Evolutionary conservation across 2,888 invertebrate genomes (phyloP).

Genomic region (Trichacis sp.): DNA sequence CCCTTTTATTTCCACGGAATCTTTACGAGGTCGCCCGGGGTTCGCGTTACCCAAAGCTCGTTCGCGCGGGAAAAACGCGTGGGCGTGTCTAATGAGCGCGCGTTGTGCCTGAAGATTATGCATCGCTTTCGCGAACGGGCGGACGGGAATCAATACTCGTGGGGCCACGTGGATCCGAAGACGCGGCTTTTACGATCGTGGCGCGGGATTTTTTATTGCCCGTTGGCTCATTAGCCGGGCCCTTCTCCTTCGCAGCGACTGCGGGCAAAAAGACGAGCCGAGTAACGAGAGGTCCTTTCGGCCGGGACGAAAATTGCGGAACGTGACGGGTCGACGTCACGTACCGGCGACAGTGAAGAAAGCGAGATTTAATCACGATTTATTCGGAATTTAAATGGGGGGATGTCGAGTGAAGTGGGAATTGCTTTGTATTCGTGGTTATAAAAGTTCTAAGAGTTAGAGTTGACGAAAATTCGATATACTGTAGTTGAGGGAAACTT

Average conservation of each 20-base stretch:
- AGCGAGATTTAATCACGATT: conserved; percentile 16
- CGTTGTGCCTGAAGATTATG: conserved; percentile 16
- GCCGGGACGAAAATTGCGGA: conserved; percentile 20
- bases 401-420: no score
- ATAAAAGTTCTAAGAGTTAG: no score
- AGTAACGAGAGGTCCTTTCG: conserved; percentile 12
- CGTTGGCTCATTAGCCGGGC: conserved; percentile 31
- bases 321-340: conserved; percentile 9
- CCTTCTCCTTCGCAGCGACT: conserved; percentile 4
- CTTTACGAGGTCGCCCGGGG: not conserved
- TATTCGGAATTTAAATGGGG: no score
- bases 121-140: conserved; percentile 28
- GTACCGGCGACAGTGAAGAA: conserved; percentile 18
- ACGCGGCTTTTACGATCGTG: conserved; percentile 32
- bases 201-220: conserved; percentile 35
- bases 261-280: conserved; percentile 25
- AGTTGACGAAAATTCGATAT: no score
- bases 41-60: not conserved
- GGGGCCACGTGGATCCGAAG: conserved; percentile 13
- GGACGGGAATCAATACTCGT: conserved; percentile 30
- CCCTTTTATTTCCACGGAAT: not conserved
- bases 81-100: conserved; percentile 16
- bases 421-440: no score
- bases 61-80: not conserved
- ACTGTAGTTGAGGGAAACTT: no score